Evolutionary conservation across 2,888 invertebrate species (phyloP), one percentile per base, ranked within the genome.

Genomic region (Caenorhabditis doughertyi): DNA sequence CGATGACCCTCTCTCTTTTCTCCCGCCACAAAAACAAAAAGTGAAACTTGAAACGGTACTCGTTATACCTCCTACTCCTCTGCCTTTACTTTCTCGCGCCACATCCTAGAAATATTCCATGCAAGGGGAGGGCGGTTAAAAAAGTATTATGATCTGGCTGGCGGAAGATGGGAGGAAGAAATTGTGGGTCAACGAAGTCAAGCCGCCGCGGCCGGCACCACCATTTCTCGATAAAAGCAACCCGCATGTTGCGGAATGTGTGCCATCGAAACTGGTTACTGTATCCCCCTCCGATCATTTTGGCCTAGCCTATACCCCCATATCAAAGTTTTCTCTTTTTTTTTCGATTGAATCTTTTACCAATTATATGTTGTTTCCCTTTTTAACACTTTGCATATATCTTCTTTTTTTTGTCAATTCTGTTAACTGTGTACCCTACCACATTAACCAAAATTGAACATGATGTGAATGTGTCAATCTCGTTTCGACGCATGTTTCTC

Each of bases 231-330:
- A 76, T 60, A 53, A 67, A 74, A 76, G 65, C 60, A 60, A 53
- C 53, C n/a, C 60, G 77, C 68, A 77, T 77, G 77, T 68, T 77
- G 77, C 77, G 77, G 68, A 60, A 77, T 77, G 62, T 77, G 77
- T 77, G 77, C 77, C 77, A 77, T 77, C 77, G 68, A 77, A 77
- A 77, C 77, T 77, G 77, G 77, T 77, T 77, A 77, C 77, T 77
- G 77, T 77, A 77, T 44, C 47, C 47, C 47, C 51, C 53, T 47
- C 47, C 68, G 58, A 68, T 39, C 47, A 21, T 35, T 79, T 58
- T 39, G 32, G 53, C 44, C 62, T 58, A 51, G 70, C 58, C 64
- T 73, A 23, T 68, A 21, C 55, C 47, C 47, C 35, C 18, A n/a
- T 77, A 62, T 77, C 77, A 60, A 39, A 18, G 44, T 62, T 44